phyloP scores from a whole-genome alignment of 92 coral and sea anemone species.

The Actinernus sp. region DNA sequence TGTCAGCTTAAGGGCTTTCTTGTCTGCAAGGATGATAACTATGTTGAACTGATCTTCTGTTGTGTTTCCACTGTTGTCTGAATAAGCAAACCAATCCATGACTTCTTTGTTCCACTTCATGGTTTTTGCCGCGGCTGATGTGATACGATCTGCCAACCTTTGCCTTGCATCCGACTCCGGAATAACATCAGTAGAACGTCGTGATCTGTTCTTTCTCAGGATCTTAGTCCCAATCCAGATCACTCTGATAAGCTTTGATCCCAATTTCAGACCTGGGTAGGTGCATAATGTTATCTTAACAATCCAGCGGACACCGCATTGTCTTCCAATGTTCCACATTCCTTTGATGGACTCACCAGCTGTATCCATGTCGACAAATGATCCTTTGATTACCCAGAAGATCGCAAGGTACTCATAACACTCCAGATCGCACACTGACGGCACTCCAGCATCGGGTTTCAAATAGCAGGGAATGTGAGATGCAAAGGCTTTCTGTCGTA shows the following conservation, averaged over 20 bases:
- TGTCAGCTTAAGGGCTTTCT: conserved; percentile 18
- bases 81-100: conserved; percentile 53
- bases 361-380: conserved; percentile 46
- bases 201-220: conserved; percentile 6
- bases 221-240: conserved; percentile 21
- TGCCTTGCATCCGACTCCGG: conserved; percentile 41
- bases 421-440: conserved; percentile 67
- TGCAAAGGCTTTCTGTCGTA: conserved; percentile 53
- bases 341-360: conserved; percentile 69
- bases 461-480: conserved; percentile 72
- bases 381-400: conserved; percentile 64
- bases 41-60: conserved; percentile 1
- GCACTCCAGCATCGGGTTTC: conserved; percentile 42
- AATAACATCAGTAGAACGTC: conserved; percentile 37
- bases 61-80: conserved; percentile 2
- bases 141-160: conserved; percentile 55
- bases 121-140: conserved; percentile 26
- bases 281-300: no score
- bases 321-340: conserved; percentile 53
- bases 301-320: conserved; percentile 38
- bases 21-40: conserved; percentile 53
- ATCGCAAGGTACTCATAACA: conserved; percentile 36
- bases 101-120: conserved; percentile 40
- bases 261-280: no score
- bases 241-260: conserved; percentile 9